These are phyloP conservation scores for Ophioninae sp. DNA, from an alignment of 2,888 invertebrate species.

Conservation along the genomic window DNA sequence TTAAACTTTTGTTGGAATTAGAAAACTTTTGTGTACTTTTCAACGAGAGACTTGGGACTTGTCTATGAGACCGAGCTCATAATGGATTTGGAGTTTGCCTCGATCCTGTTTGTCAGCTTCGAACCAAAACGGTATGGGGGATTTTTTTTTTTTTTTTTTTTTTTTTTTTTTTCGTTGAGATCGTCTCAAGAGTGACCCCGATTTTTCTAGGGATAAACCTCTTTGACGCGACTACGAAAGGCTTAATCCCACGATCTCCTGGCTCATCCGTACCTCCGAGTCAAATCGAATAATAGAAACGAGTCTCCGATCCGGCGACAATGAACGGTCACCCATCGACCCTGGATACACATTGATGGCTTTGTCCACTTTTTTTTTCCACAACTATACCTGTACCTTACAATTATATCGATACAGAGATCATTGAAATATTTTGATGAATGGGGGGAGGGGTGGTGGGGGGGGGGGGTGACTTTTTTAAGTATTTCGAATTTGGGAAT, in stretches of 20 bases:
- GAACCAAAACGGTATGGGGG: constrained; percentile 26
- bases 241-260: constrained; percentile 46
- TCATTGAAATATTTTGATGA: no score
- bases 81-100: constrained; percentile 18
- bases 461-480: no score
- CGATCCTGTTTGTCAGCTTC: constrained; percentile 11
- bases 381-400: no score
- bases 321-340: neutral
- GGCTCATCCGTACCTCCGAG: constrained; percentile 48
- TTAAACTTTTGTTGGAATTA: constrained; percentile 73
- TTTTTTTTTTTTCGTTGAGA: constrained; percentile 18
- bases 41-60: constrained; percentile 60
- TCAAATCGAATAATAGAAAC: constrained; percentile 41
- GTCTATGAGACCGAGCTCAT: constrained; percentile 62
- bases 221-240: constrained; percentile 52
- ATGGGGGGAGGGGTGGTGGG: no score
- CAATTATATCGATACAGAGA: no score
- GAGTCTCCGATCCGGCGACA: neutral
- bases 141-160: constrained; percentile 4
- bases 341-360: no score
- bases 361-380: no score
- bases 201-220: constrained; percentile 59
- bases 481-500: no score
- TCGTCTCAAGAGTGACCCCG: constrained; percentile 39
- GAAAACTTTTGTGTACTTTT: constrained; percentile 67